Conservation (phyloP, 2,888 invertebrate species). For the Agrochola lota region DNA sequence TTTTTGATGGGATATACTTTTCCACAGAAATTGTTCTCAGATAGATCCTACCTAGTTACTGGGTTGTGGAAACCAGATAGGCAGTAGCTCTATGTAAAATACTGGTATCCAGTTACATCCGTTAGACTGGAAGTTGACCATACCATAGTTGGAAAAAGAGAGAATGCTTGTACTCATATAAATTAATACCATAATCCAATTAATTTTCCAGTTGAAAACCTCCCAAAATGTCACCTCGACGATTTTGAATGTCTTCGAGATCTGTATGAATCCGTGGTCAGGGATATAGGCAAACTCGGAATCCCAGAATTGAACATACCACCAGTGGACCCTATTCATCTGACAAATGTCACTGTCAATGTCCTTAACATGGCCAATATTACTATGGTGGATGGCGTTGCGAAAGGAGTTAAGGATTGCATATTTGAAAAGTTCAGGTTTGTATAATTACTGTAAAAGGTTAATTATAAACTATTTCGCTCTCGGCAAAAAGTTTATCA, state of each 20-base stretch:
- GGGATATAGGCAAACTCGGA: conserved; percentile 69
- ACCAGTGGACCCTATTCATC: conserved; percentile 72
- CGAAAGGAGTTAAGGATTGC: conserved; percentile 74
- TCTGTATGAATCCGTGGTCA: conserved; percentile 62
- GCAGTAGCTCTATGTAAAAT: neutral
- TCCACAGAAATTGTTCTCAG: neutral
- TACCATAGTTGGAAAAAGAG: neutral
- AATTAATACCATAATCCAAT: neutral
- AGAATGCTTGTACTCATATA: too few species aligned
- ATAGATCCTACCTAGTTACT: neutral
- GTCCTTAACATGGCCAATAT: conserved; percentile 68
- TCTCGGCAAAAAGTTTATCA: neutral
- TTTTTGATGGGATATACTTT: neutral
- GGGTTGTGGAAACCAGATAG: neutral
- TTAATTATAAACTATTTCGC: neutral
- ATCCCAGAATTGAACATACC: conserved; percentile 72
- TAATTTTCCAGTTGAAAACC: conserved; percentile 68
- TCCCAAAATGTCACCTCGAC: conserved; percentile 72
- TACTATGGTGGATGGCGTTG: conserved; percentile 73
- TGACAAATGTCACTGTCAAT: conserved; percentile 68
- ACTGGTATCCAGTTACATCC: neutral
- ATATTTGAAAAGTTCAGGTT: conserved; percentile 69
- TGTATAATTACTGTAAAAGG: neutral
- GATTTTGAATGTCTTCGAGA: conserved; percentile 70
- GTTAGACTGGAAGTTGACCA: neutral